Conservation (phyloP, 1,140 invertebrate species). For the Lerema accius region DNA sequence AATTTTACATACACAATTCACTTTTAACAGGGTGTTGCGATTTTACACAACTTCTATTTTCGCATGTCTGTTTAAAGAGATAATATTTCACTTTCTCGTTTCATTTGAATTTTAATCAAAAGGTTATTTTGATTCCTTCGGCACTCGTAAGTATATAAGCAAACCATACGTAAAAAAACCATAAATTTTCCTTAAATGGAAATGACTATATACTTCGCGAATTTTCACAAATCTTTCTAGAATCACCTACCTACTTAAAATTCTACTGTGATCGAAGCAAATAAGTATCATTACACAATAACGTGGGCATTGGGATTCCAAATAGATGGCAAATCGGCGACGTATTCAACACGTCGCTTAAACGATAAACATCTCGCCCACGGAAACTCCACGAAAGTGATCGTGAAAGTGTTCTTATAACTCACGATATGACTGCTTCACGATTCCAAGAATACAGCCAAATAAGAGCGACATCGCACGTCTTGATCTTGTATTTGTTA, state of each 20-base stretch:
- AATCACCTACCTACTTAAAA: slow-evolving; percentile 28
- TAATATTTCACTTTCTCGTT: slow-evolving; percentile 50
- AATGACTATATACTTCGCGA: no score
- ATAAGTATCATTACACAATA: slow-evolving; percentile 43
- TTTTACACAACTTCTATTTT: neutral
- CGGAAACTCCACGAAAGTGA: slow-evolving; percentile 60
- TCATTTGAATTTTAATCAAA: slow-evolving; percentile 48
- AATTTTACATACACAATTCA: no score
- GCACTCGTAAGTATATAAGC: slow-evolving; percentile 34
- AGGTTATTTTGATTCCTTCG: slow-evolving; percentile 42
- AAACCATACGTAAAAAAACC: no score
- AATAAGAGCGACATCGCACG: no score
- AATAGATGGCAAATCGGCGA: slow-evolving; percentile 48
- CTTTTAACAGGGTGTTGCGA: neutral
- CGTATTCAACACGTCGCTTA: slow-evolving; percentile 45
- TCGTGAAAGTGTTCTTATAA: slow-evolving; percentile 33
- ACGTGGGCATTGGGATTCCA: slow-evolving; percentile 55
- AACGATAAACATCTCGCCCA: slow-evolving; percentile 66
- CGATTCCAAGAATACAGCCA: slow-evolving; percentile 26
- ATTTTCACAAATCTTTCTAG: slow-evolving; percentile 24
- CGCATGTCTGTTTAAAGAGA: slow-evolving; percentile 16
- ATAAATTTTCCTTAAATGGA: no score
- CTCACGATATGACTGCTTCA: slow-evolving; percentile 37
- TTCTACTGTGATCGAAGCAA: slow-evolving; percentile 21
- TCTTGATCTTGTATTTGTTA: no score